Percentiles rank a stretch among this genome's conserved stretches.
Evolutionary conservation across 1,140 invertebrate genomes (phyloP).

Genomic region (Diprion similis): DNA sequence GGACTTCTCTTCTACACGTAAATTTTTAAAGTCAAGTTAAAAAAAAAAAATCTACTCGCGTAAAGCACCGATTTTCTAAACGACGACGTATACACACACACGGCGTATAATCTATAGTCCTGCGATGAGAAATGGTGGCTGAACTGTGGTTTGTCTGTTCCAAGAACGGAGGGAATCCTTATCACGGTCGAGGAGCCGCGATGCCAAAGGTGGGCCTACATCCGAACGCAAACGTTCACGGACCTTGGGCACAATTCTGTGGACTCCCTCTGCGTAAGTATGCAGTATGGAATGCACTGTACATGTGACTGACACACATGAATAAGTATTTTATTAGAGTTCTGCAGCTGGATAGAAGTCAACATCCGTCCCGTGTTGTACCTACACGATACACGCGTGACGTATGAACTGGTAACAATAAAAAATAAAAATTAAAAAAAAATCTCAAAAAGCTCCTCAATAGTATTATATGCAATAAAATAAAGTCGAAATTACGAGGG

Average conservation of each 20-base stretch:
- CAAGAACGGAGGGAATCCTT: conserved; percentile 48
- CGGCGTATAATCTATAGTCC: too few species aligned
- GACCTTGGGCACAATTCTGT: conserved; percentile 57
- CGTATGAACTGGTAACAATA: too few species aligned
- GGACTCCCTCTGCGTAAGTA: conserved; percentile 53
- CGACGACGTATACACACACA: too few species aligned
- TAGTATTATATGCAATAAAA: too few species aligned
- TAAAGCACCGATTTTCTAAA: too few species aligned
- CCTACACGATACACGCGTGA: background rate
- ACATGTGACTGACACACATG: background rate
- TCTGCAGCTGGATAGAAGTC: background rate
- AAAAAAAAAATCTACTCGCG: too few species aligned
- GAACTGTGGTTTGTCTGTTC: background rate
- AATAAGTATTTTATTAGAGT: background rate
- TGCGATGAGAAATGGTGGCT: too few species aligned
- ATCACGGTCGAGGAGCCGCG: conserved; percentile 47
- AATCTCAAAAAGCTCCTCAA: too few species aligned
- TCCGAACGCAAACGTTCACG: conserved; percentile 46
- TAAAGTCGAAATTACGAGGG: too few species aligned
- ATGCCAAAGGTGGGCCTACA: conserved; percentile 48
- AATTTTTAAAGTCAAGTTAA: too few species aligned
- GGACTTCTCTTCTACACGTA: too few species aligned
- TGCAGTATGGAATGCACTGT: background rate
- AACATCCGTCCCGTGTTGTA: background rate
- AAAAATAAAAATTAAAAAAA: too few species aligned